Evolutionary conservation across 1,140 invertebrate species (phyloP), one percentile per base, ranked within the genome.

Genomic region (Spodoptera litura): DNA sequence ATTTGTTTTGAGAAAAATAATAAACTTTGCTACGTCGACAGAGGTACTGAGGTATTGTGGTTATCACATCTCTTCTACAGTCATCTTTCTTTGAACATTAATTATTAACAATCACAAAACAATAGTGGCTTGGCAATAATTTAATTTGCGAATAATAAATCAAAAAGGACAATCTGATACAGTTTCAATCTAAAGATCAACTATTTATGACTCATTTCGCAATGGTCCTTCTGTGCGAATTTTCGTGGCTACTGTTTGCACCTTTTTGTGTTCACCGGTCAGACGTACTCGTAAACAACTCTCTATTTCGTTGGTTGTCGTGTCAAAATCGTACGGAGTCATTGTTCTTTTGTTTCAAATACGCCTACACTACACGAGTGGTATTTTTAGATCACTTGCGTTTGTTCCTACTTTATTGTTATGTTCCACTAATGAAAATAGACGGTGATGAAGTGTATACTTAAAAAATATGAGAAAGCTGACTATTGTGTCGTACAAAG

Each of bases 241-340:
- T n/a, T 25, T 6, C 25, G 8, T 9, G 25, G 20, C 20, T 9
- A 66, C 15, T 20, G 49, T 13, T 49, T 49, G 64, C 51, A 68
- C 52, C 51, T 68, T 68, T 68, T 68, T 68, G 64, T 9, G 2
- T 20, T 4, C 20, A 31, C 51, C 49, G 49, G n/a, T 31, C 64
- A 68, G 64, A 68, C 44, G 64, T n/a, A n/a, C n/a, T n/a, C n/a
- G n/a, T 68, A 68, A 68, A 68, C 64, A 68, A 68, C 64, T 68
- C 64, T 68, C 64, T 68, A 68, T 68, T 68, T 68, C 64, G 49
- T 68, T 52, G 5, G 64, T 49, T 44, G 44, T 68, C 64, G 49
- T 49, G 61, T 68, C 64, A 68, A 68, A 64, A 68, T 68, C 27
- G 49, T 68, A 68, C 64, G 15, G 13, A 52, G 64, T 68, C 64